Evolutionary conservation across 2,797 vertebrate species (phyloP), one percentile per base, ranked within the genome.

Genomic region (Ficedula albicollis): DNA sequence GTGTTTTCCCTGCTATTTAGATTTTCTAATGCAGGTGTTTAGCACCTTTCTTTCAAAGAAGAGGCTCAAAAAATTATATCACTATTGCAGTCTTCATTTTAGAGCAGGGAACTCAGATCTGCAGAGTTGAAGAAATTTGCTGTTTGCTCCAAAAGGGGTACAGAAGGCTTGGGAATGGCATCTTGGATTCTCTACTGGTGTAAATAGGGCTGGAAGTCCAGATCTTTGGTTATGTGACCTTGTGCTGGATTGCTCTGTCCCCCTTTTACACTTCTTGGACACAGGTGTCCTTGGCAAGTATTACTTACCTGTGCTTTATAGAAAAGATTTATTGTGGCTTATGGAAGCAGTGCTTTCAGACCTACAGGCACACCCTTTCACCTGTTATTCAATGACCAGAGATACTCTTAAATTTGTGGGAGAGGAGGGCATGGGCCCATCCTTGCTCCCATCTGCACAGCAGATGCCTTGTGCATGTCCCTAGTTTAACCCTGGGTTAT

Each of bases 391-490:
- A 58, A 7, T 59, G 82, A 44, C 54, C 39, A 88, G 46, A 80
- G 18, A 51, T 2, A 78, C 25, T 26, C 10, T 32, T 75, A 23
- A 34, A 75, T 18, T 58, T 68, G 34, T 69, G 51, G 51, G 75
- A 88, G 54, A 58, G 32, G 10, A 85, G 72, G 72, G 39, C 56
- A 58, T 10, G 43, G 60, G 32, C 43, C 46, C 55, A 69, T 86
- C 26, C 36, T 72, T 84, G 26, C 39, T 84, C 36, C 58, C 91
- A 78, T 95, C 90, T 94, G 95, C 49, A 44, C 5, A 62, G 79
- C 94, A 96, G 87, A 97, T 95, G 94, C 4, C 10, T 72, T 48
- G 9, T 81, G 43, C 69, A 20, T 41, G 73, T 90, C 79, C 62
- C 62, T 26, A 4, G 43, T 62, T 75, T 88, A 90, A 94, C 52